Evolutionary conservation across 37 sponge, comb jelly and placozoan species (phyloP), one percentile per base, ranked within the genome.

Genomic region (Halisarca cf. caerulea): DNA sequence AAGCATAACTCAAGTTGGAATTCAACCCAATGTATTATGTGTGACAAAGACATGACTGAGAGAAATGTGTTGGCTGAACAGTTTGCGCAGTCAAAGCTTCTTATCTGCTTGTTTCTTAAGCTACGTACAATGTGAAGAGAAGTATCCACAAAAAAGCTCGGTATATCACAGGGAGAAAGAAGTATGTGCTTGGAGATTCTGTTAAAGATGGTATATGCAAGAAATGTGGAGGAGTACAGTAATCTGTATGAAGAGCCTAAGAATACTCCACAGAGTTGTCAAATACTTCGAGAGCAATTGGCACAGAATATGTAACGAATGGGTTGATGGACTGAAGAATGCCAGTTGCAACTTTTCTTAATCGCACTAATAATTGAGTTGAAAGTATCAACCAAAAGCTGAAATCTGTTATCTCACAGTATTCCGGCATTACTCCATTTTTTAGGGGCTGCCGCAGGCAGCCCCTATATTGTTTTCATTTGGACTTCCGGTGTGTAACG

Each of bases 251-350:
- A 20, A 5, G 66, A 80, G 0, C 66, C 89, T 34, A 28, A 62
- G 64, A 4, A 59, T 30, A 5, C 14, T 69, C 0, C 45, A 54
- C 15, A 9, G 24, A 2, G 93, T 93, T 2, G 37, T 87, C 11
- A 24, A 59, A 8, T 93, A 93, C 66, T 90, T 59, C 42, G 66
- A 93, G 27, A 38, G 61, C 59, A 87, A 87, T 43, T 93, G 94
- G 94, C 88, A 93, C 58, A 9, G 37, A 1, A 93, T 93, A 25
- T 21, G 79, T 0, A 17, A 93, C 42, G 85, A 93, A 47, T 93
- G 93, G 90, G 90, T 93, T 6, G 34, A 64, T 0, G 66, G 86
- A 8, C 35, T 82, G 37, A 92, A 92, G 58, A 30, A 38, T 3
- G 37, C 17, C 2, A 30, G 58, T 20, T 80, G 54, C 80, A 80